These are phyloP conservation scores for Eucidaris tribuloides DNA, from an alignment of 35 echinoderm and acorn worm genomes.

Conservation along the genomic window DNA sequence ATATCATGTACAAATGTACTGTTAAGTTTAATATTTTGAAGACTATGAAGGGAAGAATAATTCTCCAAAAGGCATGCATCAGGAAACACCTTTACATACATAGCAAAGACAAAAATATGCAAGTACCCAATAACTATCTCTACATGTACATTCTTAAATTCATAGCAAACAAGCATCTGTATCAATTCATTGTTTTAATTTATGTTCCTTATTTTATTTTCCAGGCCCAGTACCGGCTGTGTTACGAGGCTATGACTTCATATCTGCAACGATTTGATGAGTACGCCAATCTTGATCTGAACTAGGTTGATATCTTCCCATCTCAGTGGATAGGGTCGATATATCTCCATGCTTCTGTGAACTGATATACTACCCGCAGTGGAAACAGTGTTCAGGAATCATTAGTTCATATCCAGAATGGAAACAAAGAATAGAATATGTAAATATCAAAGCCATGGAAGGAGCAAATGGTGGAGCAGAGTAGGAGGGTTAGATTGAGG, in stretches of 20 bases:
- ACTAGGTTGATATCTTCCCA: too few species aligned
- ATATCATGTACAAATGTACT: neutral
- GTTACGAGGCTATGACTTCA: conserved; percentile 30
- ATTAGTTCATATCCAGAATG: too few species aligned
- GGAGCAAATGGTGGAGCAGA: too few species aligned
- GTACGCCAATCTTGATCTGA: conserved; percentile 32
- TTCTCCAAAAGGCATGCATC: too few species aligned
- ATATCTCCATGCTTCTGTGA: too few species aligned
- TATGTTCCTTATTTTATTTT: neutral
- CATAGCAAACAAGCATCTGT: neutral
- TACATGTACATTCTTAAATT: neutral
- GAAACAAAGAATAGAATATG: too few species aligned
- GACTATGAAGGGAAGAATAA: neutral
- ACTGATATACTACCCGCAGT: too few species aligned
- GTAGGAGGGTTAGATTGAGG: too few species aligned
- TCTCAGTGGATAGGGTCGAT: too few species aligned
- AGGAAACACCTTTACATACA: too few species aligned
- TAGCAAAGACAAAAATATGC: neutral
- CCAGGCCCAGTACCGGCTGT: conserved; percentile 53
- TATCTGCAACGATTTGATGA: conserved; percentile 42
- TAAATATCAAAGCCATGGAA: too few species aligned
- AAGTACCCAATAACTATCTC: neutral
- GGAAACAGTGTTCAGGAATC: too few species aligned
- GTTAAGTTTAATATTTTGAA: neutral
- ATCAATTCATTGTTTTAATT: neutral